Conservation (phyloP, 2,888 invertebrate genomes). For the Harpalus rufipes region DNA sequence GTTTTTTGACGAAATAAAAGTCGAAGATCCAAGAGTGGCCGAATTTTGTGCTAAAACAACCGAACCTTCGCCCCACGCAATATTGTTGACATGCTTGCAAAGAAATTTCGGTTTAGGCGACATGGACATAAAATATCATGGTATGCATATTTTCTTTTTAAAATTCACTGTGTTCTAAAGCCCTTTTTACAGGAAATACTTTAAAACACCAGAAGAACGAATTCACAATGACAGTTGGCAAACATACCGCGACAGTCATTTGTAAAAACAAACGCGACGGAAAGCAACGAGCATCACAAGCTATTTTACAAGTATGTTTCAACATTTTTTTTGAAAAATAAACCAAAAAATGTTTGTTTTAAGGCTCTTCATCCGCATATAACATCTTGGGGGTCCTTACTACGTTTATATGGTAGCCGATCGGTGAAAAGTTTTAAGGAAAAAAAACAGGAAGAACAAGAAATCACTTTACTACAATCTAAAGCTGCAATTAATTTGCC, state of each 20-base stretch:
- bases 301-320: conserved; percentile 87
- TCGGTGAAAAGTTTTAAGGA: conserved; percentile 95
- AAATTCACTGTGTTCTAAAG: no score
- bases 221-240: conserved; percentile 96
- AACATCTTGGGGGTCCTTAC: conserved; percentile 94
- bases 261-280: conserved; percentile 98
- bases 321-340: not conserved
- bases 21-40: conserved; percentile 95
- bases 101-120: conserved; percentile 95
- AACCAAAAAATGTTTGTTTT: conserved; percentile 66
- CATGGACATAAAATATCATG: conserved; percentile 91
- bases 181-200: conserved; percentile 79
- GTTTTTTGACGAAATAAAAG: conserved; percentile 95
- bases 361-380: conserved; percentile 96
- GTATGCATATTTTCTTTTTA: conserved; percentile 73
- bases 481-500: conserved; percentile 94
- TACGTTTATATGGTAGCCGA: conserved; percentile 94
- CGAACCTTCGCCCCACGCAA: conserved; percentile 96
- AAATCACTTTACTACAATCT: conserved; percentile 93
- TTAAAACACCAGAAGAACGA: conserved; percentile 95
- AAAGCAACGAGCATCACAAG: conserved; percentile 97
- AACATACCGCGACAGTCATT: conserved; percentile 92
- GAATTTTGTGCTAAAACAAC: conserved; percentile 98
- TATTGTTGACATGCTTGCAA: conserved; percentile 93
- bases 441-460: conserved; percentile 94